phyloP scores from a whole-genome alignment of 2,797 vertebrate genomes.

The Spea hammondii region DNA sequence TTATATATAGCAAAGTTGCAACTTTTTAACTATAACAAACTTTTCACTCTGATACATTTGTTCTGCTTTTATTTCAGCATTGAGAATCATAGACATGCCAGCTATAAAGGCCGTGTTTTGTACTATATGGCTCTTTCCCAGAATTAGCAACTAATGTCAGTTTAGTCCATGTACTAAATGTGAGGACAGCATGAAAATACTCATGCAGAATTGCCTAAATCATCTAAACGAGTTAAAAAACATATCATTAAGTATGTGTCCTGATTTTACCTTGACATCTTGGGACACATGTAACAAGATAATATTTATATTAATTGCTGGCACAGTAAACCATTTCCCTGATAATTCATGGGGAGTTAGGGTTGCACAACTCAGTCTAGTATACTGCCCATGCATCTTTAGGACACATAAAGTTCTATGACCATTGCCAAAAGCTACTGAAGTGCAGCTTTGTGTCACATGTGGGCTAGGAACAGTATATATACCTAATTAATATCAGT shows the following conservation, averaged over 20 bases:
- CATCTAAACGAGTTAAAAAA: slow-evolving; percentile 3
- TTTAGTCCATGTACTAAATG: slow-evolving; percentile 10
- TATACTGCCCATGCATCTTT: slow-evolving; percentile 19
- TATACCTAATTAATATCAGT: neutral
- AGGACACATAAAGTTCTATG: slow-evolving; percentile 36
- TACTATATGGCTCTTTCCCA: too few relatives aligned
- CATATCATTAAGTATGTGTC: slow-evolving; percentile 34
- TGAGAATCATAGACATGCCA: too few relatives aligned
- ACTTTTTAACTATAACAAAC: too few relatives aligned
- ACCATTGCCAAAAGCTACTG: slow-evolving; percentile 36
- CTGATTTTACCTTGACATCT: slow-evolving; percentile 44
- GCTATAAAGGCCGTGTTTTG: too few relatives aligned
- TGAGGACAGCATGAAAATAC: slow-evolving; percentile 2
- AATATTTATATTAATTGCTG: slow-evolving; percentile 45
- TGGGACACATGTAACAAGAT: slow-evolving; percentile 43
- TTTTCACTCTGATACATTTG: too few relatives aligned
- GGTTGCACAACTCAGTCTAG: slow-evolving; percentile 33
- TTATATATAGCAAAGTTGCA: too few relatives aligned
- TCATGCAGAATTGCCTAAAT: slow-evolving; percentile 13
- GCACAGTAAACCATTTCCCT: slow-evolving; percentile 43
- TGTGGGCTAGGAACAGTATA: neutral
- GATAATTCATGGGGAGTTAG: slow-evolving; percentile 30
- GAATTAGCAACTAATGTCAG: neutral
- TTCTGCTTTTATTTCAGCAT: too few relatives aligned
- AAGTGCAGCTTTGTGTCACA: slow-evolving; percentile 6